These are phyloP conservation scores for Plumapathes pennacea DNA, from an alignment of 92 coral and sea anemone genomes.

Conservation along the genomic window DNA sequence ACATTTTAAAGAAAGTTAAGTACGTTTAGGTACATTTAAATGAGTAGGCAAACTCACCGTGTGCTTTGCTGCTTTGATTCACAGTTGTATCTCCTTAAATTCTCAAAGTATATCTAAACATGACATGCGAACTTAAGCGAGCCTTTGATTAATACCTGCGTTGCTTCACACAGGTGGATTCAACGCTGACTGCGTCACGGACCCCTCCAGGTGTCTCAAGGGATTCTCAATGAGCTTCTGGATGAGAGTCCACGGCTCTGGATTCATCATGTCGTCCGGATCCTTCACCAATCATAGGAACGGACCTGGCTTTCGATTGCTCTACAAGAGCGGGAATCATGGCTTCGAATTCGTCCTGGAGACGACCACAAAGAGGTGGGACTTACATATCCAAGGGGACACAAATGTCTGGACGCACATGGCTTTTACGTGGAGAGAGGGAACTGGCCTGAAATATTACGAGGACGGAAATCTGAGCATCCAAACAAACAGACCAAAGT, in stretches of 20 bases:
- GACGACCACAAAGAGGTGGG: constrained; percentile 67
- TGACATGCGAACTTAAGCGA: too few species aligned
- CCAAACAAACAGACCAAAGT: constrained; percentile 39
- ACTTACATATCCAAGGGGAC: constrained; percentile 57
- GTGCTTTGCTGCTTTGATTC: too few species aligned
- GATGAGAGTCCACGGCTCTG: constrained; percentile 78
- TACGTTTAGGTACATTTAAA: too few species aligned
- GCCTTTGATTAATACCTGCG: not conserved
- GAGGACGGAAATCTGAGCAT: constrained; percentile 73
- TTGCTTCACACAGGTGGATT: constrained; percentile 68
- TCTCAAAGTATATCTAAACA: too few species aligned
- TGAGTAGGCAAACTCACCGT: too few species aligned
- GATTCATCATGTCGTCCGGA: constrained; percentile 87
- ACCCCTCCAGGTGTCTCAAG: constrained; percentile 70
- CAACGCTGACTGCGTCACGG: constrained; percentile 86
- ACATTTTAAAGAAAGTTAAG: too few species aligned
- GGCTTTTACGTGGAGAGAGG: constrained; percentile 75
- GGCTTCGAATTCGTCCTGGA: constrained; percentile 71
- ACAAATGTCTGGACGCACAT: constrained; percentile 81
- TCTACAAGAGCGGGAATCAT: constrained; percentile 51
- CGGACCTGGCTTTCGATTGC: constrained; percentile 95
- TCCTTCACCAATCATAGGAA: constrained; percentile 78
- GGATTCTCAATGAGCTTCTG: constrained; percentile 92
- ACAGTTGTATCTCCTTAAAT: too few species aligned
- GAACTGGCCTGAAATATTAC: constrained; percentile 60